Conservation (phyloP, 2,888 invertebrate genomes). For the Thyatira batis region DNA sequence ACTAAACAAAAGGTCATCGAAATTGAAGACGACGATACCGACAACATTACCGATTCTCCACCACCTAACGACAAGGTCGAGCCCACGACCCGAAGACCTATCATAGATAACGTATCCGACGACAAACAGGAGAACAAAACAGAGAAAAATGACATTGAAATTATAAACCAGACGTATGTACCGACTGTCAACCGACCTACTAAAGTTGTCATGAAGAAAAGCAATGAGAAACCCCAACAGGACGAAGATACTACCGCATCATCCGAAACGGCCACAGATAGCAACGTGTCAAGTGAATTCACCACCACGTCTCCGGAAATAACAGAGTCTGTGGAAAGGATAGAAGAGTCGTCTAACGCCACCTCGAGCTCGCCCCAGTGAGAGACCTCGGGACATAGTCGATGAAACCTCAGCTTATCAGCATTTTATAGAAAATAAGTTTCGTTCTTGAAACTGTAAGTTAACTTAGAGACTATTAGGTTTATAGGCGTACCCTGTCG, state of each 20-base stretch:
- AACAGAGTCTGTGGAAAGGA: conserved; percentile 21
- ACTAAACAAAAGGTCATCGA: conserved; percentile 63
- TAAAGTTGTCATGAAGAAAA: conserved; percentile 66
- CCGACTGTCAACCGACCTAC: conserved; percentile 68
- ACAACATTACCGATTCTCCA: conserved; percentile 62
- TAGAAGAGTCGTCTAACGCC: conserved; percentile 28
- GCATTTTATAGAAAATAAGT: conserved; percentile 76
- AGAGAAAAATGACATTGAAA: conserved; percentile 67
- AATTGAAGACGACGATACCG: conserved; percentile 68
- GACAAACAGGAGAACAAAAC: conserved; percentile 47
- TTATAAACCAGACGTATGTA: conserved; percentile 68
- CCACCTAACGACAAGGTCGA: conserved; percentile 68
- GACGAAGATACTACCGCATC: conserved; percentile 30
- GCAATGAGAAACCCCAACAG: conserved; percentile 39
- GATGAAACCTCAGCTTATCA: conserved; percentile 68
- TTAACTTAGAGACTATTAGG: conserved; percentile 75
- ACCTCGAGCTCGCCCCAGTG: conserved; percentile 41
- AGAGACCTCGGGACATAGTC: conserved; percentile 28
- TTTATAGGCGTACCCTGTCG: conserved; percentile 47
- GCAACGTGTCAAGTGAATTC: conserved; percentile 21
- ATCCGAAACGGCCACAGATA: conserved; percentile 34
- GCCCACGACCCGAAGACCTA: conserved; percentile 66
- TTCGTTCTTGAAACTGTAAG: conserved; percentile 76
- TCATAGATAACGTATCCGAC: conserved; percentile 73
- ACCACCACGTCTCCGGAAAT: conserved; percentile 18